Conservation (phyloP, 1,140 invertebrate species). For the Plectrocnemia conspersa region DNA sequence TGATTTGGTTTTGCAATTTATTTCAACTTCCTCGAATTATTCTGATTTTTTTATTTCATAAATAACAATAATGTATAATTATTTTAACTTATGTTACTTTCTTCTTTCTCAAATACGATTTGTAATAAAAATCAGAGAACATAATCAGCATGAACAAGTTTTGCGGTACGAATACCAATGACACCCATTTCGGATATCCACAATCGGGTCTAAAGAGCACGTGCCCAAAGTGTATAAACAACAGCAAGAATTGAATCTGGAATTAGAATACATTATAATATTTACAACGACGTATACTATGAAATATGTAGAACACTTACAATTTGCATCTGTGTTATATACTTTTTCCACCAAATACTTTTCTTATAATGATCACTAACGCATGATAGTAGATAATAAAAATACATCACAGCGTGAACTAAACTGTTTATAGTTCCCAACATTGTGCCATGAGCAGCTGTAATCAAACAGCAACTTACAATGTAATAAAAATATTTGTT, state of each 20-base stretch:
- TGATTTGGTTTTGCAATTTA: too few species aligned
- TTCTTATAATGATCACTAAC: slow-evolving; percentile 59
- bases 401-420: slow-evolving; percentile 76
- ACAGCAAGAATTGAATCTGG: slow-evolving; percentile 65
- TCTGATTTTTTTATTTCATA: too few species aligned
- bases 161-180: slow-evolving; percentile 56
- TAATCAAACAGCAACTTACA: slow-evolving; percentile 37
- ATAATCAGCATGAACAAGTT: slow-evolving; percentile 69
- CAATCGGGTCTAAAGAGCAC: slow-evolving; percentile 66
- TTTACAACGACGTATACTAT: background rate
- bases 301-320: slow-evolving; percentile 42
- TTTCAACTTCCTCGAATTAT: too few species aligned
- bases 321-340: slow-evolving; percentile 74
- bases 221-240: slow-evolving; percentile 64
- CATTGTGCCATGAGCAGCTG: slow-evolving; percentile 66
- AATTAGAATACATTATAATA: slow-evolving; percentile 33
- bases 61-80: slow-evolving; percentile 15
- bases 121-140: slow-evolving; percentile 78
- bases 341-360: slow-evolving; percentile 80
- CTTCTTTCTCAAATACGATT: slow-evolving; percentile 61
- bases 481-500: background rate
- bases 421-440: slow-evolving; percentile 70
- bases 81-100: slow-evolving; percentile 10
- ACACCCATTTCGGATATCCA: slow-evolving; percentile 59
- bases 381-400: slow-evolving; percentile 68